These are phyloP conservation scores for Drosophila stalkeri DNA, from an alignment of 2,888 invertebrate genomes.

Conservation along the genomic window DNA sequence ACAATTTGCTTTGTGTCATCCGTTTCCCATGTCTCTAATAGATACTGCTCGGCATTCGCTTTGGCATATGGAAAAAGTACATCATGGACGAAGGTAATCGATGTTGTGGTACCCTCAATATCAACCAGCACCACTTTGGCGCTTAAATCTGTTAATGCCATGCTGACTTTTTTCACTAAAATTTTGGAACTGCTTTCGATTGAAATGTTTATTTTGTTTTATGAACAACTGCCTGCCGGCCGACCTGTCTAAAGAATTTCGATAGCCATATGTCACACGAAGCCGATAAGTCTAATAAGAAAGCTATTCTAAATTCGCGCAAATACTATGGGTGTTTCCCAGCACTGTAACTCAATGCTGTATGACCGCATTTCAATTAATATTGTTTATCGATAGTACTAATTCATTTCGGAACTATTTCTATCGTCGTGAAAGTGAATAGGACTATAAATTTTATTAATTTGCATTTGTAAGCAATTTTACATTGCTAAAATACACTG, in stretches of 20 bases:
- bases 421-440: constrained; percentile 49
- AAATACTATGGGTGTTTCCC: neutral
- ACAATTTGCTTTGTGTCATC: constrained; percentile 89
- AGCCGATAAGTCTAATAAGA: neutral
- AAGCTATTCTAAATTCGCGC: neutral
- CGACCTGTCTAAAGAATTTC: constrained; percentile 7
- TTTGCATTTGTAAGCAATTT: constrained; percentile 44
- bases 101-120: constrained; percentile 91
- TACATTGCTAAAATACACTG: constrained; percentile 8
- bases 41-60: constrained; percentile 89
- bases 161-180: constrained; percentile 2
- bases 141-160: constrained; percentile 38
- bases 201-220: neutral
- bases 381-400: constrained; percentile 32
- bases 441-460: constrained; percentile 42
- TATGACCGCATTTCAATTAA: neutral
- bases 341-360: neutral
- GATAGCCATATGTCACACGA: neutral
- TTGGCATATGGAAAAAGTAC: constrained; percentile 91
- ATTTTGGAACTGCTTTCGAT: neutral
- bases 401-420: constrained; percentile 36
- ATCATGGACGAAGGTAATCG: constrained; percentile 91
- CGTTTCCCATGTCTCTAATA: constrained; percentile 90
- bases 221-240: neutral
- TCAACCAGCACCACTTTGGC: constrained; percentile 86